Evolutionary conservation across 2,888 invertebrate species (phyloP).

Genomic region (Zygothrica quintamaculata): DNA sequence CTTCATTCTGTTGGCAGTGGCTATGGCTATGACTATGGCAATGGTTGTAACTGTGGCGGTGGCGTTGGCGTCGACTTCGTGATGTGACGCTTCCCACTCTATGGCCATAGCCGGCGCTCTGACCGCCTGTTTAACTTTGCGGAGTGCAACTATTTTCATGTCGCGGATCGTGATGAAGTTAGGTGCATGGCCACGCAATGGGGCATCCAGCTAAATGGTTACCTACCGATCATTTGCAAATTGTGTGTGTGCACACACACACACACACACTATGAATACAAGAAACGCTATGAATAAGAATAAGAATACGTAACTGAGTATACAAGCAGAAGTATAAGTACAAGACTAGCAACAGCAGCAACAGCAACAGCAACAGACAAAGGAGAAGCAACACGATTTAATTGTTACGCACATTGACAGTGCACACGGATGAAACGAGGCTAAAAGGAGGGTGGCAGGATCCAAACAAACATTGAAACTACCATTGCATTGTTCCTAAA

Average conservation of each 20-base stretch:
- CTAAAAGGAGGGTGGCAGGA: not conserved
- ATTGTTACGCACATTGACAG: conserved; percentile 82
- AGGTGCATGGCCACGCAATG: conserved; percentile 77
- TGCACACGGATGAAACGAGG: conserved; percentile 10
- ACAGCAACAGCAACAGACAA: conserved; percentile 20
- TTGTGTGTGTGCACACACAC: conserved; percentile 30
- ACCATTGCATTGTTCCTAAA: conserved; percentile 40
- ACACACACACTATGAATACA: not conserved
- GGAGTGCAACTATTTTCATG: conserved; percentile 76
- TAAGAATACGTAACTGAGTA: too few species aligned
- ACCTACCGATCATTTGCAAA: conserved; percentile 69
- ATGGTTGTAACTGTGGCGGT: conserved; percentile 18
- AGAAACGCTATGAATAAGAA: too few species aligned
- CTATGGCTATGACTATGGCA: conserved; percentile 11
- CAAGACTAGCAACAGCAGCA: not conserved
- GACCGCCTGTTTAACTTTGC: conserved; percentile 42
- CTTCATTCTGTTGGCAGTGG: conserved; percentile 22
- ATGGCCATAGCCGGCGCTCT: conserved; percentile 46
- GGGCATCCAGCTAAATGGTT: conserved; percentile 43
- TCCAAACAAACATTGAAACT: conserved; percentile 31
- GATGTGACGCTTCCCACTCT: conserved; percentile 81
- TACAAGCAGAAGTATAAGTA: not conserved
- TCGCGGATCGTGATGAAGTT: conserved; percentile 81
- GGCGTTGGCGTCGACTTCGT: conserved; percentile 77
- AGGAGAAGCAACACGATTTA: conserved; percentile 79